phyloP scores from a whole-genome alignment of 2,888 invertebrate species.

The Chloroclysta siterata region DNA sequence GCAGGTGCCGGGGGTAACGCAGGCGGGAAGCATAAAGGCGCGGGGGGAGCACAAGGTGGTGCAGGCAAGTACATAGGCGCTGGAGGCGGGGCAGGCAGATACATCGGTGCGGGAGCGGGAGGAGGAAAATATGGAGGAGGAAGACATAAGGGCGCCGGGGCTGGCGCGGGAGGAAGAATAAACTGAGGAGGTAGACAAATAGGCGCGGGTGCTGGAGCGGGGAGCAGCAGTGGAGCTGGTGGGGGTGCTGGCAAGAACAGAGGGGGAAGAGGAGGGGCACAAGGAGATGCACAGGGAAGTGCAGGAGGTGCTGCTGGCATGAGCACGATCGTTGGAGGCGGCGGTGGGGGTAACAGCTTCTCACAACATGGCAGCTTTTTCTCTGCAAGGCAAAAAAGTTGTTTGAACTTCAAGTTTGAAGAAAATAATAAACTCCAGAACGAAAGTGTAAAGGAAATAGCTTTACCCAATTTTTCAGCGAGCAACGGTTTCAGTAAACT shows the following conservation, averaged over 20 bases:
- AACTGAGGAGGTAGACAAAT: slow-evolving; percentile 28
- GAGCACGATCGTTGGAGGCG: slow-evolving; percentile 66
- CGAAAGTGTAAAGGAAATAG: background rate
- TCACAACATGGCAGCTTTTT: slow-evolving; percentile 47
- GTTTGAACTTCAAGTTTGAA: slow-evolving; percentile 4
- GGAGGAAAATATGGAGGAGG: slow-evolving; percentile 40
- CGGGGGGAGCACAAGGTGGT: slow-evolving; percentile 39
- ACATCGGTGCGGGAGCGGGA: slow-evolving; percentile 37
- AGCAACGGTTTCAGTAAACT: slow-evolving; percentile 72
- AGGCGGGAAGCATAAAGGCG: slow-evolving; percentile 33
- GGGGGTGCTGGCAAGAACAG: slow-evolving; percentile 41
- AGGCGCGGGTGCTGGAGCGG: slow-evolving; percentile 44
- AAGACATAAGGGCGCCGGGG: slow-evolving; percentile 36
- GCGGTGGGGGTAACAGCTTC: slow-evolving; percentile 52
- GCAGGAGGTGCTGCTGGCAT: slow-evolving; percentile 65
- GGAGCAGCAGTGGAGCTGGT: slow-evolving; percentile 45
- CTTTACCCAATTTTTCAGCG: slow-evolving; percentile 61
- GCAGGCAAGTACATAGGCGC: slow-evolving; percentile 44
- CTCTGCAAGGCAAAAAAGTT: slow-evolving; percentile 22
- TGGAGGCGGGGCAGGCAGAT: slow-evolving; percentile 39
- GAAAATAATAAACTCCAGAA: slow-evolving; percentile 6
- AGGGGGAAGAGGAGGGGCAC: slow-evolving; percentile 58
- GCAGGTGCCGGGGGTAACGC: slow-evolving; percentile 43
- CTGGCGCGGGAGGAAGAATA: slow-evolving; percentile 39
- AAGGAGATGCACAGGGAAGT: slow-evolving; percentile 59